A percentile compares a stretch with the other conserved stretches of the same genome.
These are phyloP conservation scores for Urocolius indicus DNA, from an alignment of 2,113 vertebrate species.

Conservation along the genomic window DNA sequence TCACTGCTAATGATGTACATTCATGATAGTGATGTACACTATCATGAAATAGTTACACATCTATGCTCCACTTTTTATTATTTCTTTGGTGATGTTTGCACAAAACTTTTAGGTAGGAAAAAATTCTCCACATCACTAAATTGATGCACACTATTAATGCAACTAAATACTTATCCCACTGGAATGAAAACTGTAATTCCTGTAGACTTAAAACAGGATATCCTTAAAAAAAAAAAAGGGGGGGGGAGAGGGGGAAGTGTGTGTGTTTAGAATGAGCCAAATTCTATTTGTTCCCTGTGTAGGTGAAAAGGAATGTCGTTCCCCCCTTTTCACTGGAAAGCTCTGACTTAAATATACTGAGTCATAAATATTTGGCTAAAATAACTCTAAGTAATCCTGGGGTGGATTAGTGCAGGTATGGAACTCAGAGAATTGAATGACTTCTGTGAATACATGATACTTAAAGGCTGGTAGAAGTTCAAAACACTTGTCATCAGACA, in stretches of 20 bases:
- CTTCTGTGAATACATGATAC: background rate
- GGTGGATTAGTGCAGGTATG: conserved; percentile 26
- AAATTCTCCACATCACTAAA: background rate
- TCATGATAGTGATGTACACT: too few species aligned
- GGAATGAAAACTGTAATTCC: background rate
- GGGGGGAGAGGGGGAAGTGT: too few species aligned
- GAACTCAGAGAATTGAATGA: background rate
- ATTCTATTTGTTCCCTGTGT: background rate
- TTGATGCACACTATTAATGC: background rate
- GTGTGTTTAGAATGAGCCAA: background rate
- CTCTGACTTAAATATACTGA: conserved; percentile 26
- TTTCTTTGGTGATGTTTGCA: background rate
- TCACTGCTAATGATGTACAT: background rate
- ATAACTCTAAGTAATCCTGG: conserved; percentile 25
- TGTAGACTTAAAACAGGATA: background rate
- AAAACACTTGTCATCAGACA: background rate
- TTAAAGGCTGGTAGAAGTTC: conserved; percentile 3
- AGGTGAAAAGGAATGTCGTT: conserved; percentile 17
- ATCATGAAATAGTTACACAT: accelerated
- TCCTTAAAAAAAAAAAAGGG: background rate
- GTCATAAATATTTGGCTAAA: conserved; percentile 59
- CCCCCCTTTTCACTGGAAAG: background rate
- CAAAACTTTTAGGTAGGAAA: background rate
- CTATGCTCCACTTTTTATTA: background rate
- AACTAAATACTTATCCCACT: background rate